Percentiles rank a stretch among this genome's conserved stretches.
Evolutionary conservation across 2,113 vertebrate genomes (phyloP).

Genomic region (Columbina picui): DNA sequence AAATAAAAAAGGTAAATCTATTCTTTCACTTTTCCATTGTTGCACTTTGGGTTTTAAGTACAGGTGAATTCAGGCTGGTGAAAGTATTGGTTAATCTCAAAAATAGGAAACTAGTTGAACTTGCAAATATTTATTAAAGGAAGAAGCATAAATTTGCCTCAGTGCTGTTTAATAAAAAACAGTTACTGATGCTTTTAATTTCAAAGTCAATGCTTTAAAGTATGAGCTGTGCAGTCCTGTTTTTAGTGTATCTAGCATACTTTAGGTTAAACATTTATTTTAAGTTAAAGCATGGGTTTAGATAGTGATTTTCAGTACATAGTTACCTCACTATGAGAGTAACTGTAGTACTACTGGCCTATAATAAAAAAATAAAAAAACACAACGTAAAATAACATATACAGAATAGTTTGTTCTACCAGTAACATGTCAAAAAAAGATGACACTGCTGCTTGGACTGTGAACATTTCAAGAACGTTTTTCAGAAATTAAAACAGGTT

Average conservation of each 20-base stretch:
- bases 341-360: not conserved
- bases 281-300: not conserved
- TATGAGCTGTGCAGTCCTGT: not conserved
- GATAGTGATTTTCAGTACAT: not conserved
- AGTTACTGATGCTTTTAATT: not conserved
- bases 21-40: not conserved
- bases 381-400: not conserved
- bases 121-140: not conserved
- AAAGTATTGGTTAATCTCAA: not conserved
- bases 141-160: not conserved
- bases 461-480: not conserved
- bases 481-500: not conserved
- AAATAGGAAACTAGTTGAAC: not conserved
- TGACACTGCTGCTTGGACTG: not conserved
- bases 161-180: not conserved
- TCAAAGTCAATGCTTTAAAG: not conserved
- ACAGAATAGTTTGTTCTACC: not conserved
- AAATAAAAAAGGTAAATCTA: not conserved
- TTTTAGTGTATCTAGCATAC: not conserved
- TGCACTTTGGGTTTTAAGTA: not conserved
- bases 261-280: not conserved
- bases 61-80: not conserved
- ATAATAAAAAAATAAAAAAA: not conserved
- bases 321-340: not conserved
- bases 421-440: not conserved